Evolutionary conservation across 1,140 invertebrate species (phyloP), one percentile per base, ranked within the genome.

Genomic region (Kradibia gibbosae): DNA sequence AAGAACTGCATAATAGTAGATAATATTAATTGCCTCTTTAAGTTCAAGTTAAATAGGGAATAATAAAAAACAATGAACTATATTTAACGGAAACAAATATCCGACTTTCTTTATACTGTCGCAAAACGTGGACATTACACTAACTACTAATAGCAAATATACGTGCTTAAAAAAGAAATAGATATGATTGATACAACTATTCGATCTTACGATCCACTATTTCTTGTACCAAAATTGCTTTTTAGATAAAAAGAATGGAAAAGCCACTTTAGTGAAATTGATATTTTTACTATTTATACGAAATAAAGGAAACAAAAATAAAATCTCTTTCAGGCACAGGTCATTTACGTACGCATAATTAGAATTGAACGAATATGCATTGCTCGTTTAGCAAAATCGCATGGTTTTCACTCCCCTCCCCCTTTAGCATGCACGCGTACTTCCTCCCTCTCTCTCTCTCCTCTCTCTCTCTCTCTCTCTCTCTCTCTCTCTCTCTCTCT

Each of bases 341-440:
- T 55, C 65, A 77, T 77, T 81, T 73, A 28, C 65, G 7, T 31
- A 81, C 50, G 74, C 74, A 65, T 81, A 67, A 81, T 81, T 77
- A 74, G 50, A 53, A 62, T 77, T 20, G 42, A 78, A 70, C 39
- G 65, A 57, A 28, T 70, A 55, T 76, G 55, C 53, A 65, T 20
- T 31, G 20, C 50, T 65, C 71, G 65, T 72, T 78, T 34, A 28
- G 67, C 53, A 25, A 45, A 74, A 31, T 55, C 79, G 55, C 34
- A 48, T 39, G 62, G 31, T 70, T 67, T 28, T 50, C 11, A 13
- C 25, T 53, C 31, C 39, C 11, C 60, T n/a, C 73, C 36, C n/a
- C 42, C 42, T 45, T 77, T 45, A 2, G 5, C n/a, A 20, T 45
- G 15, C 17, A n/a, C 42, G n/a, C n/a, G n/a, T n/a, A n/a, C n/a